These are phyloP conservation scores for Oeneis ivallda DNA, from an alignment of 2,888 invertebrate species.

Conservation along the genomic window DNA sequence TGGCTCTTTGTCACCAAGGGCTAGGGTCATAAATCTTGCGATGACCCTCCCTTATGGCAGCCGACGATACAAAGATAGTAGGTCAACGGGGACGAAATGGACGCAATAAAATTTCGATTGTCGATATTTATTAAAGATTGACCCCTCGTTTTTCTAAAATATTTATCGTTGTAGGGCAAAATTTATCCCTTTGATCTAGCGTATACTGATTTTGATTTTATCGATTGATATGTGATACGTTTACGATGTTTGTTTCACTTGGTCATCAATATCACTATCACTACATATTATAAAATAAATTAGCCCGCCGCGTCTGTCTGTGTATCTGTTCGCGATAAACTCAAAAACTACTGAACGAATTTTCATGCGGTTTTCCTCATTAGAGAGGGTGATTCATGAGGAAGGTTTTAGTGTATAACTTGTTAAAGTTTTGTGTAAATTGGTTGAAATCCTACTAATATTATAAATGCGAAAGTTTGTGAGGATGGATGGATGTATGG, in stretches of 20 bases:
- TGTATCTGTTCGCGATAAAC: too few relatives aligned
- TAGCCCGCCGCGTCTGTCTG: too few relatives aligned
- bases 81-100: slow-evolving; percentile 65
- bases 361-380: too few relatives aligned
- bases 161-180: slow-evolving; percentile 41
- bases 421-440: too few relatives aligned
- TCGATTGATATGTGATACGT: slow-evolving; percentile 22
- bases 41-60: slow-evolving; percentile 65
- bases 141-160: slow-evolving; percentile 45
- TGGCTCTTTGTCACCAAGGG: slow-evolving; percentile 61
- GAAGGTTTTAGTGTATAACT: too few relatives aligned
- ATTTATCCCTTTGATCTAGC: slow-evolving; percentile 36
- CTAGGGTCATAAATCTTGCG: slow-evolving; percentile 63
- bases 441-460: too few relatives aligned
- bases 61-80: slow-evolving; percentile 56
- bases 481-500: too few relatives aligned
- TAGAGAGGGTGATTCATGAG: too few relatives aligned
- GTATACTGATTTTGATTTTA: slow-evolving; percentile 16
- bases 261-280: background rate
- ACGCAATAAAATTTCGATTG: slow-evolving; percentile 62
- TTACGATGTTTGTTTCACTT: background rate
- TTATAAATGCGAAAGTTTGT: too few relatives aligned
- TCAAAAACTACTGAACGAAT: too few relatives aligned
- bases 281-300: too few relatives aligned
- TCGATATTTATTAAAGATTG: slow-evolving; percentile 57